These are phyloP conservation scores for Lasioglossum calceatum DNA, from an alignment of 2,888 invertebrate genomes.

Conservation along the genomic window DNA sequence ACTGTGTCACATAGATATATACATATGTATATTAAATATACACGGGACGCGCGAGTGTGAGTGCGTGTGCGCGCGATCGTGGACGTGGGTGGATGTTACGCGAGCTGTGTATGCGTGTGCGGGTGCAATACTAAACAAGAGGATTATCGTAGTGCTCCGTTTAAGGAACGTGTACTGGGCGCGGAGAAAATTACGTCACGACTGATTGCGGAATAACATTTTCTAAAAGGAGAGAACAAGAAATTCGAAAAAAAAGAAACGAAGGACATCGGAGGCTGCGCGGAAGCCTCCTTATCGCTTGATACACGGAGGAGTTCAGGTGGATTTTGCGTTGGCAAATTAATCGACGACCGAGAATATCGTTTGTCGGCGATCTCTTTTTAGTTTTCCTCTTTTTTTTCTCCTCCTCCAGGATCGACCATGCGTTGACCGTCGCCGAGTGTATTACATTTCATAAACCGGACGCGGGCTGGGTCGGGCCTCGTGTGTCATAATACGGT, in stretches of 20 bases:
- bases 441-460: constrained; percentile 5
- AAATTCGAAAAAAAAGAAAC: not conserved
- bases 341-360: not conserved
- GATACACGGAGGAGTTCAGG: not conserved
- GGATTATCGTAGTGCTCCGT: constrained; percentile 65
- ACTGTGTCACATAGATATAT: constrained; percentile 50
- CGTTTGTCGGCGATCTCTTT: not conserved
- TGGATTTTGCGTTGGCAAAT: not conserved
- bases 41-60: constrained; percentile 31
- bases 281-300: not conserved
- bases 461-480: constrained; percentile 1
- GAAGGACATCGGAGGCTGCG: not conserved
- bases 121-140: constrained; percentile 47
- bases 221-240: not conserved
- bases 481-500: not conserved
- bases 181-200: constrained; percentile 29
- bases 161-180: constrained; percentile 57
- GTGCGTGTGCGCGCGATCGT: constrained; percentile 30
- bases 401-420: not conserved
- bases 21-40: constrained; percentile 25
- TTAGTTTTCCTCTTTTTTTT: not conserved
- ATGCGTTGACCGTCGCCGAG: constrained; percentile 9
- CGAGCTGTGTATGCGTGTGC: constrained; percentile 6
- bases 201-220: constrained; percentile 12
- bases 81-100: constrained; percentile 15